Conservation (phyloP, 2,797 vertebrate genomes). For the Alectoris magna region DNA sequence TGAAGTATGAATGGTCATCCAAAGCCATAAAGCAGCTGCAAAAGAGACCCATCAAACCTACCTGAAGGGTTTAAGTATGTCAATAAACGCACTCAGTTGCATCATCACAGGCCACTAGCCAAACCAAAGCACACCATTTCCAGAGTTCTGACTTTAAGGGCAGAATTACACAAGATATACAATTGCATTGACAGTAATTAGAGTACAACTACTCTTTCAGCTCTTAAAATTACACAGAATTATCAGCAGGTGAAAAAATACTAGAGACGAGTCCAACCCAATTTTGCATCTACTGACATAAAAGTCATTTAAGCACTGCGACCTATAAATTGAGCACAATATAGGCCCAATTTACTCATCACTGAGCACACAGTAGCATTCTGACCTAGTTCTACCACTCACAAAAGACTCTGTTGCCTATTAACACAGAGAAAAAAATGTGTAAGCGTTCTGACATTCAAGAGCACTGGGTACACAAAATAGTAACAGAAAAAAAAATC, state of each 20-base stretch:
- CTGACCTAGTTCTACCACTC: not conserved
- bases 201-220: not conserved
- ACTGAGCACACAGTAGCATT: not conserved
- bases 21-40: not conserved
- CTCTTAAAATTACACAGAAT: not conserved
- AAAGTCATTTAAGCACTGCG: not conserved
- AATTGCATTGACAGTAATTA: slow-evolving; percentile 8
- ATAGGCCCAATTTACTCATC: not conserved
- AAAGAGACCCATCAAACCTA: not conserved
- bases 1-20: not conserved
- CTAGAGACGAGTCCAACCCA: not conserved
- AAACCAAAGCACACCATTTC: not conserved
- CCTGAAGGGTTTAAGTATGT: not conserved
- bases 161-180: not conserved
- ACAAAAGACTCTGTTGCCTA: not conserved
- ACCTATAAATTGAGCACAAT: not conserved
- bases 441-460: not conserved
- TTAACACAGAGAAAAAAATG: not conserved
- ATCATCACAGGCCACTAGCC: not conserved
- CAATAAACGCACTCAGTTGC: not conserved
- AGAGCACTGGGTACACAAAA: not conserved
- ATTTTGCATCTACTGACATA: not conserved
- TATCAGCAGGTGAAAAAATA: not conserved
- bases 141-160: not conserved
- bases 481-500: not conserved